Conservation (phyloP, 2,888 invertebrate species). For the Mesochorus sp. region DNA sequence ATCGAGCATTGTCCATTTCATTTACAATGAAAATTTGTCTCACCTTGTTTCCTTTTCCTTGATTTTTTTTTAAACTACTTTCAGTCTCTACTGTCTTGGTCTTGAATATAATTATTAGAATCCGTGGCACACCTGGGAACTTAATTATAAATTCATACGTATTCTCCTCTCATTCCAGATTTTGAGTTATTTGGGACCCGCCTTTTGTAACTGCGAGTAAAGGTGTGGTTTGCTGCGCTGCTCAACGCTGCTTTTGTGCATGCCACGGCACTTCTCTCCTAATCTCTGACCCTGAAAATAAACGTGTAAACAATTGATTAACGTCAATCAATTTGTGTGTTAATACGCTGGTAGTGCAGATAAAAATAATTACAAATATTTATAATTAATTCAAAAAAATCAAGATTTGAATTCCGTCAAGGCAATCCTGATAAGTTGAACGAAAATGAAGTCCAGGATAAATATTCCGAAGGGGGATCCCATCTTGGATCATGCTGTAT, state of each 20-base stretch:
- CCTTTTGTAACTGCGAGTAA: conserved; percentile 80
- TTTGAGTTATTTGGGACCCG: conserved; percentile 74
- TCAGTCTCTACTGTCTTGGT: conserved; percentile 61
- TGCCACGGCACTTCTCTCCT: conserved; percentile 81
- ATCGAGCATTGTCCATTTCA: conserved; percentile 36
- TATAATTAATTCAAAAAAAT: too few relatives aligned
- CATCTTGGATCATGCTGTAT: too few relatives aligned
- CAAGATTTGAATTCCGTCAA: too few relatives aligned
- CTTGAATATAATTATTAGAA: conserved; percentile 58
- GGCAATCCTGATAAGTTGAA: too few relatives aligned
- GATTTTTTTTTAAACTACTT: conserved; percentile 44
- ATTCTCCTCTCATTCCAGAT: conserved; percentile 62
- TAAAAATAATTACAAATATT: neutral
- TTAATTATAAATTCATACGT: conserved; percentile 60
- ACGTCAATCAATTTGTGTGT: neutral
- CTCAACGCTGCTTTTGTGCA: conserved; percentile 79
- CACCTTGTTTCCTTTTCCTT: conserved; percentile 5
- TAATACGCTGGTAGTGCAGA: neutral
- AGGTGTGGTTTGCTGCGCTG: conserved; percentile 79
- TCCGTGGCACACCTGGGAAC: conserved; percentile 64
- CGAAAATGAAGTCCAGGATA: too few relatives aligned
- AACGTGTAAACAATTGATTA: conserved; percentile 7
- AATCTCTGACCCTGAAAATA: conserved; percentile 79
- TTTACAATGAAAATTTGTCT: conserved; percentile 34
- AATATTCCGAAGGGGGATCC: too few relatives aligned